These are phyloP conservation scores for Rhimphoctona megacephalus DNA, from an alignment of 2,888 invertebrate species.

Conservation along the genomic window DNA sequence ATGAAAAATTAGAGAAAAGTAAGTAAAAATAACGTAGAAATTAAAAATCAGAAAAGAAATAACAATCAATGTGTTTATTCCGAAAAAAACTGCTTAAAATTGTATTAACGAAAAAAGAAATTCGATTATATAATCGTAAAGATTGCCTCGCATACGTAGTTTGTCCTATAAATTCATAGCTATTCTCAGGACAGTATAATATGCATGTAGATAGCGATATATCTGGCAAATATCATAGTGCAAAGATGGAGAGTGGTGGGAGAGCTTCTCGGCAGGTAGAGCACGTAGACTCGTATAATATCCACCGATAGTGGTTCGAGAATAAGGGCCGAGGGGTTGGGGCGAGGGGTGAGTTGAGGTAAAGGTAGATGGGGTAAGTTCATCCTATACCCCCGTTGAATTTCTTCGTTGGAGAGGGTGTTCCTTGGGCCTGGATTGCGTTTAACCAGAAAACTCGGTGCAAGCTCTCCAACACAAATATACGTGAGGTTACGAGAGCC, in stretches of 20 bases:
- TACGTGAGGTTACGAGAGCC: conserved; percentile 35
- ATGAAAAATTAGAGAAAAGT: background rate
- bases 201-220: conserved; percentile 14
- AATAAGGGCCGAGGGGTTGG: background rate
- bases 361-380: conserved; percentile 3
- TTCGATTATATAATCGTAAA: background rate
- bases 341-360: background rate
- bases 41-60: background rate
- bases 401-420: conserved; percentile 34
- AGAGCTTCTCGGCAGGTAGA: conserved; percentile 38
- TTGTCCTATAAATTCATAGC: conserved; percentile 5
- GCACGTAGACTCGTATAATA: conserved; percentile 63
- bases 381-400: conserved; percentile 27
- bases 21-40: background rate
- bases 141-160: conserved; percentile 8
- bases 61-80: background rate
- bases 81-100: background rate
- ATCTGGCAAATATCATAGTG: conserved; percentile 21
- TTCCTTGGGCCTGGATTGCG: conserved; percentile 47
- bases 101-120: background rate
- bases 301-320: conserved; percentile 51
- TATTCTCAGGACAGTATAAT: conserved; percentile 1
- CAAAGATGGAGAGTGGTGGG: conserved; percentile 14
- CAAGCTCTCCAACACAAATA: conserved; percentile 44
- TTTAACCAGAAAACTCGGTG: conserved; percentile 53